Percentiles rank a stretch among this genome's conserved stretches.
phyloP scores from a whole-genome alignment of 2,797 vertebrate species.

The Neosilurus hyrtlii region DNA sequence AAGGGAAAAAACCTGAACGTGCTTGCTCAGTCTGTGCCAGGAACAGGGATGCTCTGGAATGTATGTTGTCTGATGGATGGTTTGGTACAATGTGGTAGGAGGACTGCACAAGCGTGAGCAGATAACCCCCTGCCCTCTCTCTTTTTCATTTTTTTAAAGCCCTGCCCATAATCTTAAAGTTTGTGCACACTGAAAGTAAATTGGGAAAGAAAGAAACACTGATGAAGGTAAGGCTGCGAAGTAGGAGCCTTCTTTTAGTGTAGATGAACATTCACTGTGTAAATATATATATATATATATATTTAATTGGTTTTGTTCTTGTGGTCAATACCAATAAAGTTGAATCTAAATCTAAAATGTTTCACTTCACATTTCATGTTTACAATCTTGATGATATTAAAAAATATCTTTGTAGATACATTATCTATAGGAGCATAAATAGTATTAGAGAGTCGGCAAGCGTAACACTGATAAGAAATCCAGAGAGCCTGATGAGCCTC shows the following conservation, averaged over 20 bases:
- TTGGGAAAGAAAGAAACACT: constrained; percentile 12
- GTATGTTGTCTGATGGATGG: constrained; percentile 65
- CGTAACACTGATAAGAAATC: constrained; percentile 43
- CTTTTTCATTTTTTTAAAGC: constrained; percentile 11
- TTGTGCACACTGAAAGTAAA: constrained; percentile 24
- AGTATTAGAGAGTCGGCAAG: constrained; percentile 43
- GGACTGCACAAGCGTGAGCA: background rate
- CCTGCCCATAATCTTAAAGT: constrained; percentile 30
- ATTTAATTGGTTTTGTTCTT: background rate
- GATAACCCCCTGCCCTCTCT: constrained; percentile 8
- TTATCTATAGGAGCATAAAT: constrained; percentile 54
- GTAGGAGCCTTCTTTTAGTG: background rate
- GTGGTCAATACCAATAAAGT: background rate
- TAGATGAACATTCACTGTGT: background rate
- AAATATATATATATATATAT: background rate
- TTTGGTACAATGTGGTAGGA: constrained; percentile 43
- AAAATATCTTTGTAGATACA: background rate
- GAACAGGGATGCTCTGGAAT: constrained; percentile 63
- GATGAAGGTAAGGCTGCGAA: background rate
- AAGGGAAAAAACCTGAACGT: no score
- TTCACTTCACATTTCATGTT: background rate
- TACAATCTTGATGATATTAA: background rate
- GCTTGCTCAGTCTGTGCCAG: background rate
- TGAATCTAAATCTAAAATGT: background rate
- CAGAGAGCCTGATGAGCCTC: constrained; percentile 4